Evolutionary conservation across 1,140 invertebrate genomes (phyloP).

Genomic region (Rhagoletis pomonella): DNA sequence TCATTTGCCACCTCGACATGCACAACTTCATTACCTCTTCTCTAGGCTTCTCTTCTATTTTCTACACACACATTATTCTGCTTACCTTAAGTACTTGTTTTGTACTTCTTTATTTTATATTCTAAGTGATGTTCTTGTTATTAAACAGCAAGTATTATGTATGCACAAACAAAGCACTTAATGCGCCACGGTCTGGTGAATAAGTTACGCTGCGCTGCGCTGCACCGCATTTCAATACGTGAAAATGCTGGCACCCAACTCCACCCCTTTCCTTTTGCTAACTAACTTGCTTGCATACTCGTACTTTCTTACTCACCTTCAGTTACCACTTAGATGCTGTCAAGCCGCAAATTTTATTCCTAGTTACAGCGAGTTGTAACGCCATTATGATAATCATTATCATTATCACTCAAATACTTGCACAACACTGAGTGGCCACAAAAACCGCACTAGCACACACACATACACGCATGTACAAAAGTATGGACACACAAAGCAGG

Average conservation of each 20-base stretch:
- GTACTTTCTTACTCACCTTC: not conserved
- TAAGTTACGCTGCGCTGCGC: slow-evolving; percentile 1
- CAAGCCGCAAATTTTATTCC: slow-evolving; percentile 4
- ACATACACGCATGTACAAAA: not conserved
- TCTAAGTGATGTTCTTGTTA: not conserved
- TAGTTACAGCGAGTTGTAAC: slow-evolving; percentile 22
- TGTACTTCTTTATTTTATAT: not conserved
- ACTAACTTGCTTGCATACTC: not conserved
- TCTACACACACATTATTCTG: not conserved
- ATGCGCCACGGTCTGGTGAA: slow-evolving; percentile 32
- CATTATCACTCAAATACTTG: not conserved
- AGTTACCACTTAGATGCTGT: not conserved
- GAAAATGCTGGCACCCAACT: not conserved
- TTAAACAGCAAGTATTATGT: slow-evolving; percentile 4
- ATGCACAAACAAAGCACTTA: slow-evolving; percentile 45
- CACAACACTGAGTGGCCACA: not conserved
- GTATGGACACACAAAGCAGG: not conserved
- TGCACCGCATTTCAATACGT: not conserved
- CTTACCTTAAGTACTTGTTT: not conserved
- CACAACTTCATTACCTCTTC: not conserved
- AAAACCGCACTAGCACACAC: not conserved
- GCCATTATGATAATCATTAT: slow-evolving; percentile 35
- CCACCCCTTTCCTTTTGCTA: not conserved
- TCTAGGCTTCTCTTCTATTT: not conserved
- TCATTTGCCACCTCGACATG: not conserved